Evolutionary conservation across 1,140 invertebrate genomes (phyloP).

Genomic region (Hetaerina americana): DNA sequence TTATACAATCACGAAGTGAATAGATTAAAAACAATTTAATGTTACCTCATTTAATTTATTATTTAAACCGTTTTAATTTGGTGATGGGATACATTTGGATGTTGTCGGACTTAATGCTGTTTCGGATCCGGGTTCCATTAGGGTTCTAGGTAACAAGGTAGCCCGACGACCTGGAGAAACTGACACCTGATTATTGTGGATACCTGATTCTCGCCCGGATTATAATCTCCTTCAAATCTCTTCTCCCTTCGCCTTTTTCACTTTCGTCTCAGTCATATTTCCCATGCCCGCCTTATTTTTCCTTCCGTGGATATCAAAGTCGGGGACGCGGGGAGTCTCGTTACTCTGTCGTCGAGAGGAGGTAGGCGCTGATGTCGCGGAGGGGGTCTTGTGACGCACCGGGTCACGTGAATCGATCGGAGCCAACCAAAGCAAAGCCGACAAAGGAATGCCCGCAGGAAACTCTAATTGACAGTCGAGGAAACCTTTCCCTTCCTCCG

Average conservation of each 20-base stretch:
- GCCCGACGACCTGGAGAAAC: too few relatives aligned
- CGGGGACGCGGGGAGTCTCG: background rate
- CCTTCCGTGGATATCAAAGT: background rate
- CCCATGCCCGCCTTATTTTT: background rate
- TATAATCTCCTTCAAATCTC: too few relatives aligned
- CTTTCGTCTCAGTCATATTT: background rate
- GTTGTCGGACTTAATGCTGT: too few relatives aligned
- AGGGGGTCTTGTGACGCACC: background rate
- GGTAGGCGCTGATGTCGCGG: background rate
- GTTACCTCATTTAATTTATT: too few relatives aligned
- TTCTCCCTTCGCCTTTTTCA: background rate
- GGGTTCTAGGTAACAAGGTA: too few relatives aligned
- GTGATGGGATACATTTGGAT: too few relatives aligned
- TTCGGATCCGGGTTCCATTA: too few relatives aligned
- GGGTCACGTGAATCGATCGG: background rate
- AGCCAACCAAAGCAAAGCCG: background rate
- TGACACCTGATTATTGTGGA: too few relatives aligned
- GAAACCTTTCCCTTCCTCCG: background rate
- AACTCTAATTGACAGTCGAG: background rate
- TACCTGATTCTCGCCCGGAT: too few relatives aligned
- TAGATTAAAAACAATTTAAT: too few relatives aligned
- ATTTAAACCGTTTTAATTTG: too few relatives aligned
- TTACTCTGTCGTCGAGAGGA: background rate
- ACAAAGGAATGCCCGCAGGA: background rate
- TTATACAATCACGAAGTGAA: too few relatives aligned